Evolutionary conservation across 2,888 invertebrate species (phyloP).

Genomic region (Tiliacea aurago): DNA sequence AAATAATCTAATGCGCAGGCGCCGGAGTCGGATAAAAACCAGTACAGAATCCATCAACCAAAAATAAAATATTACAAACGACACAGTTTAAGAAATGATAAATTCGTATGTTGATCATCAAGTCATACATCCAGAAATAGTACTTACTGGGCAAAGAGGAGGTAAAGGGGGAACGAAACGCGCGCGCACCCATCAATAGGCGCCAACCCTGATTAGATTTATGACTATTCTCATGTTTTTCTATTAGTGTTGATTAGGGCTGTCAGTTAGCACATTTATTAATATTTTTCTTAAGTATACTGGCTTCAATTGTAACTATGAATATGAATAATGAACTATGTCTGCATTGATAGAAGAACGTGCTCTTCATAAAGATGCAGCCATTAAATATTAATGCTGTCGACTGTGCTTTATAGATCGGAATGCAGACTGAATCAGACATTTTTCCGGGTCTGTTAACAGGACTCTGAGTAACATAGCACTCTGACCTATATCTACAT

Average conservation of each 20-base stretch:
- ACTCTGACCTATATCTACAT: neutral
- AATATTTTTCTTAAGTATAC: conserved; percentile 2
- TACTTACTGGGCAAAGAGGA: conserved; percentile 15
- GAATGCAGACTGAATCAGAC: conserved; percentile 19
- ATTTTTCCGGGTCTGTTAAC: conserved; percentile 27
- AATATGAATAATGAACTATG: no score
- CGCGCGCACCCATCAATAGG: conserved; percentile 55
- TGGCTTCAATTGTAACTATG: conserved; percentile 7
- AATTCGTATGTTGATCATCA: conserved; percentile 44
- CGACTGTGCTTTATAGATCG: conserved; percentile 38
- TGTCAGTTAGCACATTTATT: conserved; percentile 54
- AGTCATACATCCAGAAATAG: conserved; percentile 56
- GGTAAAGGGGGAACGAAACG: neutral
- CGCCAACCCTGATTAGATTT: conserved; percentile 80
- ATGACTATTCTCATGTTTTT: conserved; percentile 73
- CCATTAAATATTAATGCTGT: conserved; percentile 48
- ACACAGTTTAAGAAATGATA: conserved; percentile 45
- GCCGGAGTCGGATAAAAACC: conserved; percentile 9
- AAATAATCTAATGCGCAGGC: conserved; percentile 24
- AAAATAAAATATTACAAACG: conserved; percentile 51
- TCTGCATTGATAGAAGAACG: conserved; percentile 15
- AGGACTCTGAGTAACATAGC: neutral
- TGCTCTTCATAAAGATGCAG: conserved; percentile 42
- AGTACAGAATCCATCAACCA: conserved; percentile 22
- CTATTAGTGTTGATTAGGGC: conserved; percentile 74